A percentile compares a stretch with the other conserved stretches of the same genome.
phyloP scores from a whole-genome alignment of 2,888 invertebrate species.

The Leuctra nigra region DNA sequence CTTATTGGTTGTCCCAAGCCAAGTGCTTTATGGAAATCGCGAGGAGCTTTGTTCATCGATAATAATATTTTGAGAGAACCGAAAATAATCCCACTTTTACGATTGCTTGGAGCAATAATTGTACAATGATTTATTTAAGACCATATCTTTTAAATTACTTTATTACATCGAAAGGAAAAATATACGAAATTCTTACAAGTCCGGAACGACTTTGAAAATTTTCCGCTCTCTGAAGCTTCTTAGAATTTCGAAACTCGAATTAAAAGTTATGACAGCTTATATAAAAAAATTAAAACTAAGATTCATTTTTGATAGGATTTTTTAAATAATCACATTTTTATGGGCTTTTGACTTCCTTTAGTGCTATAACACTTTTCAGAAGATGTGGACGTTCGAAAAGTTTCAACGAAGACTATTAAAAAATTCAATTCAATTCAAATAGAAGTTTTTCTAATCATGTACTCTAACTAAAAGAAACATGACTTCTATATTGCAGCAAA shows the following conservation, averaged over 20 bases:
- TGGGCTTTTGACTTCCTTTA: conserved; percentile 8
- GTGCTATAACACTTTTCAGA: conserved; percentile 1
- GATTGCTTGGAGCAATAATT: no score
- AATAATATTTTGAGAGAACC: no score
- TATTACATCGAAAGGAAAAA: no score
- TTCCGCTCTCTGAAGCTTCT: neutral
- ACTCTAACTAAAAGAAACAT: no score
- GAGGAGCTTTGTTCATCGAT: no score
- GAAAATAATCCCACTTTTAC: no score
- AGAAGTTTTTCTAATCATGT: neutral
- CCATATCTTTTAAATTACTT: no score
- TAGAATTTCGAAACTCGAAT: conserved; percentile 7
- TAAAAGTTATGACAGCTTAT: conserved; percentile 20
- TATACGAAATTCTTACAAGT: neutral
- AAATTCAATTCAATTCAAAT: neutral
- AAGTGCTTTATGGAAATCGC: no score
- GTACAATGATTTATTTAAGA: no score
- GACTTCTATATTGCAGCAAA: no score
- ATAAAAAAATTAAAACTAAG: conserved; percentile 13
- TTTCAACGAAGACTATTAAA: neutral
- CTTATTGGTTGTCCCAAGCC: no score
- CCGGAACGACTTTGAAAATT: neutral
- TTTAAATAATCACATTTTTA: conserved; percentile 21
- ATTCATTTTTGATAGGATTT: conserved; percentile 19
- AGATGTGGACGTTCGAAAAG: neutral